These are phyloP conservation scores for Agrochola lota DNA, from an alignment of 2,888 invertebrate species.

Conservation along the genomic window DNA sequence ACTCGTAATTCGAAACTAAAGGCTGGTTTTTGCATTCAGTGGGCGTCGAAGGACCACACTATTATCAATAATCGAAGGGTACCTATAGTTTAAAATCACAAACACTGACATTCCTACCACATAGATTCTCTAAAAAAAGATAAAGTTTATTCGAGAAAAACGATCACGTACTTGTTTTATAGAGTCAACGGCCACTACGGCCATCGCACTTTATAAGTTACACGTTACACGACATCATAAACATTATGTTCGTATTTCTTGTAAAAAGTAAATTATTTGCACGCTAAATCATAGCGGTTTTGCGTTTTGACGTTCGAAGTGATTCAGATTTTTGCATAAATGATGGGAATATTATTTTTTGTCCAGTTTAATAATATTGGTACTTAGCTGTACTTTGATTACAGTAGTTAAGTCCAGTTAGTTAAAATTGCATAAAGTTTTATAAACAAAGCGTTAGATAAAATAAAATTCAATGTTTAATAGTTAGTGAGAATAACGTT, in stretches of 20 bases:
- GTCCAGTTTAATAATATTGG: background rate
- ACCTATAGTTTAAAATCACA: background rate
- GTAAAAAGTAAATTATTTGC: constrained; percentile 42
- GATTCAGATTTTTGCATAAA: constrained; percentile 2
- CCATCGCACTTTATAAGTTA: constrained; percentile 43
- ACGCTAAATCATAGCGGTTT: constrained; percentile 19
- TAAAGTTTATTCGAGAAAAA: constrained; percentile 36
- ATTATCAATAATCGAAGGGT: background rate
- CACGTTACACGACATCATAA: constrained; percentile 34
- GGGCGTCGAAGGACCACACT: background rate
- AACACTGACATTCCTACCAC: constrained; percentile 18
- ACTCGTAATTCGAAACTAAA: background rate
- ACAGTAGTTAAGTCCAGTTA: constrained; percentile 1
- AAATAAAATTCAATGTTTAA: background rate
- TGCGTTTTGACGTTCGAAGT: constrained; percentile 13
- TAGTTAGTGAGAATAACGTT: background rate
- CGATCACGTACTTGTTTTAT: constrained; percentile 43
- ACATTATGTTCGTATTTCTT: constrained; percentile 42
- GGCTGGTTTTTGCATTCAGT: background rate
- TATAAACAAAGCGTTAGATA: background rate
- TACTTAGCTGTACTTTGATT: constrained; percentile 4
- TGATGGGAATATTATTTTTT: background rate
- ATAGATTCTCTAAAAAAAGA: constrained; percentile 16
- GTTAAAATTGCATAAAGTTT: background rate
- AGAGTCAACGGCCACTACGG: constrained; percentile 60